phyloP scores from a whole-genome alignment of 2,797 vertebrate species.

The Falco peregrinus region DNA sequence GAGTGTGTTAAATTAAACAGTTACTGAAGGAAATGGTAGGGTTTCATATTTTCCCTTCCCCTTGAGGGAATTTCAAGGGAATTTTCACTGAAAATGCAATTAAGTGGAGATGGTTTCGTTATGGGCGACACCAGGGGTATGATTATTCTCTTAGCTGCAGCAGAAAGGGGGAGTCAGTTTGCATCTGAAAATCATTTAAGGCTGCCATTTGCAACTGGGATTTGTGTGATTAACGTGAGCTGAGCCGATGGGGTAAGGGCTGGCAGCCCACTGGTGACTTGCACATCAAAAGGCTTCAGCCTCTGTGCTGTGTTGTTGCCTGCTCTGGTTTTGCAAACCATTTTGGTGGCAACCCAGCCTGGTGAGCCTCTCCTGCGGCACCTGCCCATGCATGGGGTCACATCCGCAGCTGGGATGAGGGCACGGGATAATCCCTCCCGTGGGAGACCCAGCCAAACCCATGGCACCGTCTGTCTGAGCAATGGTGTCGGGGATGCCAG shows the following conservation, averaged over 20 bases:
- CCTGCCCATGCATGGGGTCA: fast-evolving
- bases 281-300: not conserved
- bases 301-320: not conserved
- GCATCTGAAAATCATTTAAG: not conserved
- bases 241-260: not conserved
- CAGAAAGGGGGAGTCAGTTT: not conserved
- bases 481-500: not conserved
- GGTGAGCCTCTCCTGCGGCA: not conserved
- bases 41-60: not conserved
- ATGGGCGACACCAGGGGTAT: not conserved
- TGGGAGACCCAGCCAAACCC: not conserved
- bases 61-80: not conserved
- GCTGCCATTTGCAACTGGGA: not conserved
- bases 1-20: slow-evolving; percentile 21
- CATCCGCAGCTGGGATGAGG: not conserved
- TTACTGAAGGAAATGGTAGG: not conserved
- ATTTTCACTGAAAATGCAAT: not conserved
- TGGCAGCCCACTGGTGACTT: not conserved
- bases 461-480: not conserved
- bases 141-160: not conserved
- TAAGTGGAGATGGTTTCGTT: not conserved
- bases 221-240: not conserved
- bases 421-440: fast-evolving
- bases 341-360: fast-evolving
- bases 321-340: not conserved